Base-by-base conservation (phyloP, 2,797 vertebrate species). In the Ataeniobius toweri region DNA sequence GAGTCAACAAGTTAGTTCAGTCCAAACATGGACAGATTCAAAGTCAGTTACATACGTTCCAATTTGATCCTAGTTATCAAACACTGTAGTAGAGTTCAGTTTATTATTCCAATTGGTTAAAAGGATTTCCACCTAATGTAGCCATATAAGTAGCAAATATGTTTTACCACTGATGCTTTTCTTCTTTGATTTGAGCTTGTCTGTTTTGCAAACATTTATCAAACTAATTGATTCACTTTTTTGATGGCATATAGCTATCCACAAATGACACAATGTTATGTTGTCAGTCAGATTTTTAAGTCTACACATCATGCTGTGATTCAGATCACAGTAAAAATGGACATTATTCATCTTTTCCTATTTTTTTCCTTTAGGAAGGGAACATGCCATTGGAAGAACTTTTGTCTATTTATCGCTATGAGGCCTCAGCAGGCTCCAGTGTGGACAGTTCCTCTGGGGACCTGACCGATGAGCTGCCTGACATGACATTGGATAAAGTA, bases 401-500 rank as follows among this genome's bases (percentile, higher is more conserved):
- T 73, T 85, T 99, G 90, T 97, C 97, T 28, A 98, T 99, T 88
- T 99, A 99, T 93, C 98, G 98, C 71, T 99, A 98, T 73, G 98
- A 99, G 89, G 94, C 96, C 1, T 91, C 97, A 65, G 95, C 96
- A 0, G 95, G 96, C 75, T 98, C 98, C 81, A 99, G 97, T 92
- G 96, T 96, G 5, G 96, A 97, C 90, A 98, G 98, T 88, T 99
- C 98, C 44, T 98, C 98, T 73, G 97, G 97, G 86, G 98, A 99
- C 91, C 96, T 99, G 78, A 97, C 97, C 1, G 98, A 99, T 92
- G 98, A 99, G 74, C 94, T 99, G 65, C 98, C 98, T 71, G 98
- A 99, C 89, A 99, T 99, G 98, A 99, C 98, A 85, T 91, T 99
- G 83, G 98, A 99, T 92, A 99, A 99, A 95, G 98, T 98, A 93